Evolutionary conservation across 2,797 vertebrate genomes (phyloP).

Genomic region (Spondyliosoma cantharus): DNA sequence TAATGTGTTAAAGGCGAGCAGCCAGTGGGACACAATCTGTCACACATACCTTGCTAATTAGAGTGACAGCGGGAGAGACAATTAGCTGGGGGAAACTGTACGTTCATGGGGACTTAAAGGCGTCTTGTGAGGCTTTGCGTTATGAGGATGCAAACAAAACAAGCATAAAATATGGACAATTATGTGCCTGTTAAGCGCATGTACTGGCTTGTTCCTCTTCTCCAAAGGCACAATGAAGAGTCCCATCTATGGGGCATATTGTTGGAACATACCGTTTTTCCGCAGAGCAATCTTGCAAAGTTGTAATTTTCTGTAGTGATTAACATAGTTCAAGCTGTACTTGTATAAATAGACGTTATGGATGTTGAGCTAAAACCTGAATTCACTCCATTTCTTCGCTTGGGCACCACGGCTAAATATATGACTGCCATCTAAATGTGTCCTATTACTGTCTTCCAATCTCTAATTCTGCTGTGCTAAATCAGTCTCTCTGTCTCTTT

Average conservation of each 20-base stretch:
- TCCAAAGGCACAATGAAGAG: not conserved
- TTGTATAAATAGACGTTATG: slow-evolving; percentile 50
- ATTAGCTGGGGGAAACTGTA: slow-evolving; percentile 29
- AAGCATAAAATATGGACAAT: not conserved
- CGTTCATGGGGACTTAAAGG: slow-evolving; percentile 20
- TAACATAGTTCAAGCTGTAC: slow-evolving; percentile 25
- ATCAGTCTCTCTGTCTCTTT: slow-evolving; percentile 68
- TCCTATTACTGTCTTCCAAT: slow-evolving; percentile 65
- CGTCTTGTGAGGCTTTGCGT: slow-evolving; percentile 16
- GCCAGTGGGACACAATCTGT: slow-evolving; percentile 16
- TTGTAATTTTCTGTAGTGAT: slow-evolving; percentile 29
- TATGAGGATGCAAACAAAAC: slow-evolving; percentile 1
- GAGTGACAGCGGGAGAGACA: slow-evolving; percentile 26
- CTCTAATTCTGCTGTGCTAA: slow-evolving; percentile 75
- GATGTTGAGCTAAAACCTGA: slow-evolving; percentile 48
- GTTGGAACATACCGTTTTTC: slow-evolving; percentile 14
- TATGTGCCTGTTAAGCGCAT: not conserved
- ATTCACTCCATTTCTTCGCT: slow-evolving; percentile 40
- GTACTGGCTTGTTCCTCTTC: not conserved
- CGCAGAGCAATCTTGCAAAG: slow-evolving; percentile 6
- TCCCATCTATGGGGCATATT: not conserved
- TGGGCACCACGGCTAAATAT: slow-evolving; percentile 67
- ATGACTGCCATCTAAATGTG: slow-evolving; percentile 66
- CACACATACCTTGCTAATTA: slow-evolving; percentile 38
- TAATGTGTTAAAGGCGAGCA: not conserved